Evolutionary conservation across 2,888 invertebrate genomes (phyloP).

Genomic region (Brachypalpus laphriformis): DNA sequence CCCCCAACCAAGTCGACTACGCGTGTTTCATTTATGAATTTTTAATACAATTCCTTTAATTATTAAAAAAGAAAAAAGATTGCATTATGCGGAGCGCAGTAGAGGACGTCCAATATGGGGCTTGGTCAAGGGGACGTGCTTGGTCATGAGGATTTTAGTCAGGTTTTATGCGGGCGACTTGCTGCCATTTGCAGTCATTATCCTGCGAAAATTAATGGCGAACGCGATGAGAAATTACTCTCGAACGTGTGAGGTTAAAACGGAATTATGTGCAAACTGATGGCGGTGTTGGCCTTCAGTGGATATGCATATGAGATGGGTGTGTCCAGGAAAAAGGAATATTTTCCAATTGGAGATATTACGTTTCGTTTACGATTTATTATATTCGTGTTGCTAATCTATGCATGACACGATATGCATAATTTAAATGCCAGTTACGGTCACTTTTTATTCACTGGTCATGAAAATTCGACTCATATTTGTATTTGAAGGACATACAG

Average conservation of each 20-base stretch:
- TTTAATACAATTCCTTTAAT: slow-evolving; percentile 23
- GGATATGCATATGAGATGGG: slow-evolving; percentile 60
- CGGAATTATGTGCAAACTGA: slow-evolving; percentile 13
- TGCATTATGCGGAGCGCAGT: neutral
- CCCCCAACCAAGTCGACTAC: slow-evolving; percentile 5
- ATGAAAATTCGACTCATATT: neutral
- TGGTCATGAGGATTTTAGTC: slow-evolving; percentile 57
- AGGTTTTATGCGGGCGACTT: slow-evolving; percentile 26
- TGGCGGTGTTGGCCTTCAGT: slow-evolving; percentile 30
- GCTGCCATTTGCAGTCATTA: slow-evolving; percentile 63
- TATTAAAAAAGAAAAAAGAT: slow-evolving; percentile 3
- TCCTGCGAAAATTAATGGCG: slow-evolving; percentile 55
- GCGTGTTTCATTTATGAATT: slow-evolving; percentile 58
- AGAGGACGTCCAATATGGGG: neutral
- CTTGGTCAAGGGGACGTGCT: neutral
- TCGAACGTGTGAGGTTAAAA: slow-evolving; percentile 43
- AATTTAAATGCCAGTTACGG: neutral
- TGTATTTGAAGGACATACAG: neutral
- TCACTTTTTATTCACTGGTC: neutral
- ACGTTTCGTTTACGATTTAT: slow-evolving; percentile 15
- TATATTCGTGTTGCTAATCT: slow-evolving; percentile 32
- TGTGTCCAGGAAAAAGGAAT: slow-evolving; percentile 35
- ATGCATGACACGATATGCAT: neutral
- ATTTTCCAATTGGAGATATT: slow-evolving; percentile 19
- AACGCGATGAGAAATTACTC: slow-evolving; percentile 60